These are phyloP conservation scores for Eleutherodactylus coqui DNA, from an alignment of 2,797 vertebrate genomes.

Conservation along the genomic window DNA sequence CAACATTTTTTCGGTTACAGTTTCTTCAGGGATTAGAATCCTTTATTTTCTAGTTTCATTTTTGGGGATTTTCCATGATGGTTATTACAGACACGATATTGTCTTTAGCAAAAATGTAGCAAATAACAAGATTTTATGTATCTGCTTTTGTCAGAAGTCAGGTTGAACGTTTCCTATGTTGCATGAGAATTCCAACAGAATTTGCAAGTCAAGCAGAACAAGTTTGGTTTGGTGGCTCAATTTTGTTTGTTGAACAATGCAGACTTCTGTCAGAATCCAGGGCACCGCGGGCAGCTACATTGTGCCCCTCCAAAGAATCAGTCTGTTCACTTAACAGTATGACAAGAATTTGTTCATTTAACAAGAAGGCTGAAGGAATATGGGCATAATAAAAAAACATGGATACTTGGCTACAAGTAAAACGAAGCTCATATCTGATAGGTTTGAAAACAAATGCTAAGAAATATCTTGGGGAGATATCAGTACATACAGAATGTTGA, in stretches of 20 bases:
- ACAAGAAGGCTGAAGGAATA: neutral
- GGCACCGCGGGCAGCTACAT: conserved; percentile 14
- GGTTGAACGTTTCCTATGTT: neutral
- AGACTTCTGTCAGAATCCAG: conserved; percentile 47
- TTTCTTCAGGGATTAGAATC: no score
- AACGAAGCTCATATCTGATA: neutral
- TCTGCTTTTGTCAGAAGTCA: conserved; percentile 16
- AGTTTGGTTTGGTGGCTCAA: conserved; percentile 34
- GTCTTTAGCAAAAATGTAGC: conserved; percentile 21
- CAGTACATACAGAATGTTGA: no score
- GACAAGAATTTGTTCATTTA: neutral
- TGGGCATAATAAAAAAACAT: neutral
- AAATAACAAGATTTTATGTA: conserved; percentile 1
- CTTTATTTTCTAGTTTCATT: no score
- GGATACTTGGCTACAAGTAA: neutral
- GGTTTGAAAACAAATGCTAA: neutral
- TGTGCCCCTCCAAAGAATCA: conserved; percentile 15
- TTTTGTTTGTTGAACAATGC: conserved; percentile 53
- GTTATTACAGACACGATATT: neutral
- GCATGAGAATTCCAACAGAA: conserved; percentile 32
- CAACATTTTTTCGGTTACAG: no score
- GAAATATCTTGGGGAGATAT: neutral
- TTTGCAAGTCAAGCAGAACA: conserved; percentile 27
- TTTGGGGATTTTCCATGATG: no score
- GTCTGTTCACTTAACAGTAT: conserved; percentile 3